phyloP scores from a whole-genome alignment of 2,888 invertebrate species.

The Catocala nupta region DNA sequence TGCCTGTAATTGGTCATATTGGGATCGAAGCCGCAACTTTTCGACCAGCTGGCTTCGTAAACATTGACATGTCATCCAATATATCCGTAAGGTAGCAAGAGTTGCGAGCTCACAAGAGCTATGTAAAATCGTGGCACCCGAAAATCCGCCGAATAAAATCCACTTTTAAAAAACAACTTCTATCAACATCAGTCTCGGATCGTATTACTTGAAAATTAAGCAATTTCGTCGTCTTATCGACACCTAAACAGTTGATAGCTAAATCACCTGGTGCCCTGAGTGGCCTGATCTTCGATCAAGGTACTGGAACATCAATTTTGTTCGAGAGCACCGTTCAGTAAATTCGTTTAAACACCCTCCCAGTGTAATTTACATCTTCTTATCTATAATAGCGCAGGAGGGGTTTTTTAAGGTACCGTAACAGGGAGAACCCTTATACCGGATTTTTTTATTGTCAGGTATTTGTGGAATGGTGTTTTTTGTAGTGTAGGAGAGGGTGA shows the following conservation, averaged over 20 bases:
- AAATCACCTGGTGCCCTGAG: constrained; percentile 38
- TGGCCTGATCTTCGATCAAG: constrained; percentile 55
- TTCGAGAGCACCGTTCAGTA: constrained; percentile 68
- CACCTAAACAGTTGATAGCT: constrained; percentile 31
- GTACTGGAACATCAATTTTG: constrained; percentile 74
- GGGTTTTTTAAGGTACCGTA: constrained; percentile 53
- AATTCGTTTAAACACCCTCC: constrained; percentile 75
- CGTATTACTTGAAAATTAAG: constrained; percentile 49
- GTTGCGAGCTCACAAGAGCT: too few species aligned
- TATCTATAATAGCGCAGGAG: constrained; percentile 75
- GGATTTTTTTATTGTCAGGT: constrained; percentile 21
- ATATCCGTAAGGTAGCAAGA: too few species aligned
- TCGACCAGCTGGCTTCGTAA: too few species aligned
- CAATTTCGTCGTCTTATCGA: constrained; percentile 40
- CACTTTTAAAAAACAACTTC: background rate
- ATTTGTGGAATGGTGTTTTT: constrained; percentile 9
- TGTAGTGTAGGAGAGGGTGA: background rate
- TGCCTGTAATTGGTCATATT: too few species aligned
- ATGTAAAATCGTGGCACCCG: too few species aligned
- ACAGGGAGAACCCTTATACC: constrained; percentile 31
- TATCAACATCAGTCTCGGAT: background rate
- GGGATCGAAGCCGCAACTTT: too few species aligned
- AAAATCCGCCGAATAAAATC: background rate
- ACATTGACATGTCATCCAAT: too few species aligned
- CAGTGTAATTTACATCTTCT: constrained; percentile 80